Evolutionary conservation across 2,888 invertebrate genomes (phyloP).

Genomic region (Apodemia zela): DNA sequence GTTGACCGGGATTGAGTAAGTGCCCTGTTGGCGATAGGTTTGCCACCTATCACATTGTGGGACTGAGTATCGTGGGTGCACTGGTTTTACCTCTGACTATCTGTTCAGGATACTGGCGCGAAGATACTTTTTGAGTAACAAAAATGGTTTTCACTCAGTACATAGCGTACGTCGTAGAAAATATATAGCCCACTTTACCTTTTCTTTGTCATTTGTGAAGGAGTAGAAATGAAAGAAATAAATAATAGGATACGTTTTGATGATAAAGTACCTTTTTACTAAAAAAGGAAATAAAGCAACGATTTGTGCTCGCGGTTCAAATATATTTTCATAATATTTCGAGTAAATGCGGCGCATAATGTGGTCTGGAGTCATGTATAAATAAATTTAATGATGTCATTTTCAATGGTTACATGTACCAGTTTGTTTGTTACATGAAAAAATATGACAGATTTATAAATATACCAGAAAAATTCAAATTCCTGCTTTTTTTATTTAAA

Average conservation of each 20-base stretch:
- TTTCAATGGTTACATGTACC: not conserved
- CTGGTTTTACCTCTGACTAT: too few species aligned
- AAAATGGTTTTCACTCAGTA: too few species aligned
- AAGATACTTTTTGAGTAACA: too few species aligned
- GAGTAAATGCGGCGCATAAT: slow-evolving; percentile 3
- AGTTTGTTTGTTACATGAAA: not conserved
- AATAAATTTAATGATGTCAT: slow-evolving; percentile 8
- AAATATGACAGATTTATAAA: too few species aligned
- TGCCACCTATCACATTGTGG: too few species aligned
- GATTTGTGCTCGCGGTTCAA: slow-evolving; percentile 18
- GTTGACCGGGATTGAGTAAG: too few species aligned
- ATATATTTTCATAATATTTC: slow-evolving; percentile 6
- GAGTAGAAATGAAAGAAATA: slow-evolving; percentile 22
- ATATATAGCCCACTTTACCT: slow-evolving; percentile 20
- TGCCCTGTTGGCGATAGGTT: too few species aligned
- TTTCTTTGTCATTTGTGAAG: slow-evolving; percentile 28
- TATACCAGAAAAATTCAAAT: too few species aligned
- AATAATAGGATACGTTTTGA: slow-evolving; percentile 25
- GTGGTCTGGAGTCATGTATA: slow-evolving; percentile 10
- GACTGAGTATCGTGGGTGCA: too few species aligned
- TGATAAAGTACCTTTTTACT: slow-evolving; percentile 26
- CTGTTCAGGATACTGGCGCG: too few species aligned
- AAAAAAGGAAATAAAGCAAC: slow-evolving; percentile 22
- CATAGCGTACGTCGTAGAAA: not conserved
- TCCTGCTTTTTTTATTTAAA: too few species aligned